These are phyloP conservation scores for Drosophila bocqueti DNA, from an alignment of 1,140 invertebrate genomes.

Conservation along the genomic window DNA sequence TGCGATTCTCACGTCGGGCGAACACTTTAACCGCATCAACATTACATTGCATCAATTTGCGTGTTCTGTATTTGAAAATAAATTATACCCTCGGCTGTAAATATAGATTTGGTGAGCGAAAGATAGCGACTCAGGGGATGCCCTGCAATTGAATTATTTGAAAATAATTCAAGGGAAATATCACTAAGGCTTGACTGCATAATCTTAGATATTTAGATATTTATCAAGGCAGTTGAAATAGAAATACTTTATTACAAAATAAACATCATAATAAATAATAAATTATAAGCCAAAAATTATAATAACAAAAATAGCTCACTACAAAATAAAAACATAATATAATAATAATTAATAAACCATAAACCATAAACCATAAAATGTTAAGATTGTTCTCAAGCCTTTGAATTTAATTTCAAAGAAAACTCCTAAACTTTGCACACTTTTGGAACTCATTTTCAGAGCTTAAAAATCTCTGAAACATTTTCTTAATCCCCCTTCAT, in stretches of 20 bases:
- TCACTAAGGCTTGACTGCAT: neutral
- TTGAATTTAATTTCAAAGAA: neutral
- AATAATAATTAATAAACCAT: no score
- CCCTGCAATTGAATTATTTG: neutral
- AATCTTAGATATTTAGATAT: neutral
- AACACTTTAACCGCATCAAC: constrained; percentile 34
- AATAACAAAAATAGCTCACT: no score
- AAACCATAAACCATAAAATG: neutral
- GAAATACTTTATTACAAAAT: neutral
- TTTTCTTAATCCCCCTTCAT: neutral
- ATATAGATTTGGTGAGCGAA: neutral
- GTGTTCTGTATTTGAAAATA: constrained; percentile 62
- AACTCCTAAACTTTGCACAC: neutral
- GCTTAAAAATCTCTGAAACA: neutral
- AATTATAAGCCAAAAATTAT: no score
- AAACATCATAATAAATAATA: neutral
- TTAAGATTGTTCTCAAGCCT: neutral
- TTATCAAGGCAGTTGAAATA: neutral
- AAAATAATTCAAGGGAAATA: neutral
- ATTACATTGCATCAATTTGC: constrained; percentile 68
- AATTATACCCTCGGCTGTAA: constrained; percentile 25
- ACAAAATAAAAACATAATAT: neutral
- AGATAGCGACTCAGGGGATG: neutral
- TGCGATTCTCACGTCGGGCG: constrained; percentile 22
- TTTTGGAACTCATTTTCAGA: neutral